A percentile compares a stretch with the other conserved stretches of the same genome.
Conservation (phyloP, 2,113 vertebrate species). For the Paradisaea rubra region DNA sequence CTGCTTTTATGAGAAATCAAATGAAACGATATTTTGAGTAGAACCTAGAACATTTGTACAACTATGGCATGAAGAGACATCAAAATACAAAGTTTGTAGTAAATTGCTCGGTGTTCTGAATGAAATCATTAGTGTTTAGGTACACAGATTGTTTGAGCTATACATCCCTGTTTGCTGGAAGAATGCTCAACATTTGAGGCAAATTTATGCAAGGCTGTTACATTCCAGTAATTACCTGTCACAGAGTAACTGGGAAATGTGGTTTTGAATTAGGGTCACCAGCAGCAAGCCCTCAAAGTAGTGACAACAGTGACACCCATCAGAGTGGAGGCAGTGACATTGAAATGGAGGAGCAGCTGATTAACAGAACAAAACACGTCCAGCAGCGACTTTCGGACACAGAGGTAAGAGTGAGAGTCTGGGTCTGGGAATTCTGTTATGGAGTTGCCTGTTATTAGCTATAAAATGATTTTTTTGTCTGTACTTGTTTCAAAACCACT, state of each 20-base stretch:
- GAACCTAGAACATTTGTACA: background rate
- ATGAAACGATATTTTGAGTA: background rate
- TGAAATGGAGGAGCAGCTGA: conserved; percentile 96
- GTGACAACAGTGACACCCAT: conserved; percentile 97
- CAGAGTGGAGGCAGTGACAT: conserved; percentile 97
- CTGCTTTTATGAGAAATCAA: background rate
- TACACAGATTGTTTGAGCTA: background rate
- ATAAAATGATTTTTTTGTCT: background rate
- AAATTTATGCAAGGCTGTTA: background rate
- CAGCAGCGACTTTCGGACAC: conserved; percentile 95
- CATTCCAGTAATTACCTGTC: background rate
- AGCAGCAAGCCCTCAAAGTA: conserved; percentile 94
- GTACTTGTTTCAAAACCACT: background rate
- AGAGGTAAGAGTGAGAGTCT: conserved; percentile 75
- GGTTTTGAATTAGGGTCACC: conserved; percentile 84
- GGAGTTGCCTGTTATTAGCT: background rate
- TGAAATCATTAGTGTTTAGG: background rate
- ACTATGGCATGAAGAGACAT: background rate
- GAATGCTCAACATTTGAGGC: background rate
- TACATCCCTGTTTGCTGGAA: background rate
- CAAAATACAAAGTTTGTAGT: background rate
- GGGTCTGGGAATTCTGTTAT: background rate
- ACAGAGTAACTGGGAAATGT: conserved; percentile 17
- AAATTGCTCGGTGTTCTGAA: background rate
- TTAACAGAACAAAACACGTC: conserved; percentile 87